phyloP scores from a whole-genome alignment of 2,888 invertebrate species.

The Patella pellucida region DNA sequence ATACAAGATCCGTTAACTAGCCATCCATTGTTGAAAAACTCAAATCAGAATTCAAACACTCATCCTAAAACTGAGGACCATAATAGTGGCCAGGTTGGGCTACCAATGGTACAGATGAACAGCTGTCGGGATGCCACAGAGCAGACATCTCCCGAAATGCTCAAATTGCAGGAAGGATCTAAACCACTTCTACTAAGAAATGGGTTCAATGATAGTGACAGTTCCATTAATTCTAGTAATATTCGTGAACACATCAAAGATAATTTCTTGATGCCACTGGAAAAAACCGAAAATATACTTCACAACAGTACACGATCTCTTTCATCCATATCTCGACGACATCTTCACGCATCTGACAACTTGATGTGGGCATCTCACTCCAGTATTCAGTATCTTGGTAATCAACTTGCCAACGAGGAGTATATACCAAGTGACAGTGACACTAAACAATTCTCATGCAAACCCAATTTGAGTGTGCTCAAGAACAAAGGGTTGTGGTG shows the following conservation, averaged over 20 bases:
- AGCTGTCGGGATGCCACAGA: neutral
- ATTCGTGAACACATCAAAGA: neutral
- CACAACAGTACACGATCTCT: neutral
- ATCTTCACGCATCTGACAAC: neutral
- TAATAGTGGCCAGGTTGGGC: neutral
- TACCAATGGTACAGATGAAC: neutral
- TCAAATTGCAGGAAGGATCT: neutral
- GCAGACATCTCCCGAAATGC: neutral
- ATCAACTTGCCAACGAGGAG: neutral
- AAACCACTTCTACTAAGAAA: neutral
- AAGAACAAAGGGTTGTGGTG: slow-evolving; percentile 1
- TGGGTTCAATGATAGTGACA: neutral
- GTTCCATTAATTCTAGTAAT: neutral
- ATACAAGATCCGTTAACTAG: neutral
- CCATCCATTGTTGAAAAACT: neutral
- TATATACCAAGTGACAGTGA: neutral
- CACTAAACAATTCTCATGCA: neutral
- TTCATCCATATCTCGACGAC: neutral
- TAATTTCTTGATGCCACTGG: no score
- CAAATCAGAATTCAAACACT: neutral
- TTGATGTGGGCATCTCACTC: neutral
- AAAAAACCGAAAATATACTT: neutral
- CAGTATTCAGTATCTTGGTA: neutral
- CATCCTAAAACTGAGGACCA: neutral
- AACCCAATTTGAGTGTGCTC: neutral